Evolutionary conservation across 1,140 invertebrate species (phyloP), one percentile per base, ranked within the genome.

Genomic region (Conopomorpha cramerella): DNA sequence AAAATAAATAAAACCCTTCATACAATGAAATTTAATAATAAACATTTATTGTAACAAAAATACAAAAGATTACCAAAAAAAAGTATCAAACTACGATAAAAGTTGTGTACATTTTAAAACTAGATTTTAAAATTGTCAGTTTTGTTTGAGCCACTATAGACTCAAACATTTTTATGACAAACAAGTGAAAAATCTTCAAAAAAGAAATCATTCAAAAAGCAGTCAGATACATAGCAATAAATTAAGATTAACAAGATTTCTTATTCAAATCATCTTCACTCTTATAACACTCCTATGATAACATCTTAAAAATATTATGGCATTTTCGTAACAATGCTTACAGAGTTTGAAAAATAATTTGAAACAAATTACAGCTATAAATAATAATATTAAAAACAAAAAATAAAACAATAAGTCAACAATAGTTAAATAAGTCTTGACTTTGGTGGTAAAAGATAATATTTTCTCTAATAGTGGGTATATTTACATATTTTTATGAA

Each of bases 161-260:
- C n/a, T n/a, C n/a, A n/a, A n/a, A n/a, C n/a, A n/a, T n/a, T n/a
- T n/a, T n/a, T n/a, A n/a, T n/a, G n/a, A n/a, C n/a, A n/a, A n/a
- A n/a, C n/a, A n/a, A 48, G 51, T 43, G 64, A 71, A 67, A 74
- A 71, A 39, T 56, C 45, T 71, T 70, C 66, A 70, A 74, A 74
- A 49, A 52, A 66, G 64, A 67, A 67, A 74, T 71, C 62, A 23
- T 28, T 39, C 47, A 43, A 37, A 16, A 35, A 16, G 38, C 36
- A 41, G 46, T 41, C 39, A 41, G 27, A 54, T 38, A 45, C 37
- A 44, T 36, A 27, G 50, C 30, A 46, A 41, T 41, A 34, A 36
- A 34, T 36, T 25, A 34, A 17, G 39, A 15, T 29, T 38, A 19
- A 14, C n/a, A 13, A 30, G 61, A 70, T 71, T 67, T 70, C 63